Evolutionary conservation across 2,113 vertebrate species (phyloP), one percentile per base, ranked within the genome.

Genomic region (Mustela nigripes): DNA sequence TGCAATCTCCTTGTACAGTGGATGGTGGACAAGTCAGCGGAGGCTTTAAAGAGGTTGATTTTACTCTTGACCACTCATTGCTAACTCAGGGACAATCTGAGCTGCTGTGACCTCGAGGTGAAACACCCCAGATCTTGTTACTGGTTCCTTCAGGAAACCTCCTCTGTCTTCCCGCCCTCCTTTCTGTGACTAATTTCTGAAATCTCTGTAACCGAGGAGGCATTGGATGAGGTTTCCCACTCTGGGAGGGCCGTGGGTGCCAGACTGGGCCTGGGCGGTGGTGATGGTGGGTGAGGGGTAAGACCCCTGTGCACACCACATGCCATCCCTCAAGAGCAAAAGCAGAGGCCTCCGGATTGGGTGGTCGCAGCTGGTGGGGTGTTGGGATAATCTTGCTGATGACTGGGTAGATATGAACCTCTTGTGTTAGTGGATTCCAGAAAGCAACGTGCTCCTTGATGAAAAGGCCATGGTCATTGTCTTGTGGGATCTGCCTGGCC

Each of bases 171-270:
- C 95, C 96, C 48, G 8, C 80, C 96, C 39, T 56, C 76, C 85
- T 91, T 95, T 93, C 97, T 98, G 98, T 98, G 98, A 98, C 98
- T 98, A 98, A 98, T 98, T 98, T 97, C 95, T 96, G 90, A 98
- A 98, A 98, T 98, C 97, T 93, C 95, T 98, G 98, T 98, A 97
- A 98, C 94, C 0, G 94, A 98, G 97, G 95, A 95, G 94, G 97
- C 91, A 90, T 36, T 96, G 97, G 97, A 98, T 97, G 97, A 97
- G 48, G 94, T 98, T 98, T 97, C 98, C 91, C 95, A 42, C 76
- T 94, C 84, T 92, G 97, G 97, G 97, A 95, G 96, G 97, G 92
- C 94, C 26, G 90, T 81, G 87, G 97, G 96, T 98, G 87, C 94
- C 96, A 91, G 95, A 67, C 71, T n/a, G 81, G 94, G 65, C n/a